phyloP scores from a whole-genome alignment of 2,888 invertebrate genomes.

The Lottia scabra region DNA sequence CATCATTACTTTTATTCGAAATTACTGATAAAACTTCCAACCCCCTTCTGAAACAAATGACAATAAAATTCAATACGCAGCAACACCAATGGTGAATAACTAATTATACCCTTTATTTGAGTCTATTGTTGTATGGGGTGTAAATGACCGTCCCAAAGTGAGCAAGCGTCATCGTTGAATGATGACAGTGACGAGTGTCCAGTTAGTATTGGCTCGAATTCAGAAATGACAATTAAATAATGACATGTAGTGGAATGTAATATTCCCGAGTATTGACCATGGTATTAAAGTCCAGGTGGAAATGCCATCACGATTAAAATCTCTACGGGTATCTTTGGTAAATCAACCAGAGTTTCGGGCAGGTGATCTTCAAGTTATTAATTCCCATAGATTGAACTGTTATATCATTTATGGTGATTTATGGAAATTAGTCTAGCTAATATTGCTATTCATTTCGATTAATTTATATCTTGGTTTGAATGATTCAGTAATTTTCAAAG shows the following conservation, averaged over 20 bases:
- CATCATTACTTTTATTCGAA: not conserved
- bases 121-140: not conserved
- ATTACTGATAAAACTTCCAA: not conserved
- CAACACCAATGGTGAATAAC: conserved; percentile 1
- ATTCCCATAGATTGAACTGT: too few relatives aligned
- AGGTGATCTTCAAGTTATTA: not conserved
- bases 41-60: not conserved
- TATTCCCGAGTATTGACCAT: not conserved
- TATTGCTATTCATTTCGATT: too few relatives aligned
- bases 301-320: not conserved
- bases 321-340: not conserved
- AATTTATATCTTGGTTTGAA: too few relatives aligned
- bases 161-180: conserved; percentile 1
- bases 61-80: conserved; percentile 1
- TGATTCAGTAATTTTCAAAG: too few relatives aligned
- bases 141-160: not conserved
- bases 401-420: too few relatives aligned
- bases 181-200: conserved; percentile 6
- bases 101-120: not conserved
- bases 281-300: conserved; percentile 1
- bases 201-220: not conserved
- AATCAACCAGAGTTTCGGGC: not conserved
- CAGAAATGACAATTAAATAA: not conserved
- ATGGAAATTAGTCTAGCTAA: too few relatives aligned
- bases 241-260: conserved; percentile 1